Percentiles rank a stretch among this genome's conserved stretches.
phyloP scores from a whole-genome alignment of 1,140 invertebrate species.

The Oncopeltus fasciatus region DNA sequence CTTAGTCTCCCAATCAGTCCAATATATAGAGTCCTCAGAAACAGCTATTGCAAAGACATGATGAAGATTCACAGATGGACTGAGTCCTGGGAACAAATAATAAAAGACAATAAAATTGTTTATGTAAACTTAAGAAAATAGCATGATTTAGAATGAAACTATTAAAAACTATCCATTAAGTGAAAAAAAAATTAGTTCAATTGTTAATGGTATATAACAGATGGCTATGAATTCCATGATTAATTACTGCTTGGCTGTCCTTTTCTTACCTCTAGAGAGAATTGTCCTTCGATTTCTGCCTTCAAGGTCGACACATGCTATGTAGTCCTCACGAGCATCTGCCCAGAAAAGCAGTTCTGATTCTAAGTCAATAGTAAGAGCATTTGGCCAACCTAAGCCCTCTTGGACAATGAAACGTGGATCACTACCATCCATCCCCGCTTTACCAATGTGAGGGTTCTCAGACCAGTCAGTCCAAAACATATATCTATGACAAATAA shows the following conservation, averaged over 20 bases:
- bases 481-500: constrained; percentile 43
- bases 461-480: constrained; percentile 88
- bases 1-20: constrained; percentile 86
- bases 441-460: constrained; percentile 57
- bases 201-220: no score
- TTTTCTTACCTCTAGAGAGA: constrained; percentile 38
- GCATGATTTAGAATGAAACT: neutral
- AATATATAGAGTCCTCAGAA: constrained; percentile 76
- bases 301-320: constrained; percentile 57
- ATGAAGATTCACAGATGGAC: constrained; percentile 48
- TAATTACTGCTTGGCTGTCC: no score
- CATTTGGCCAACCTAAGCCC: constrained; percentile 64
- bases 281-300: constrained; percentile 44
- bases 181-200: neutral
- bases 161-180: neutral
- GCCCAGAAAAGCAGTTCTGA: constrained; percentile 61
- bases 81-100: constrained; percentile 19
- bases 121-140: neutral
- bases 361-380: constrained; percentile 55
- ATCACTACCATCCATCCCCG: constrained; percentile 59
- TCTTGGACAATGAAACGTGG: constrained; percentile 43
- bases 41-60: constrained; percentile 79
- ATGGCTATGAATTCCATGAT: no score
- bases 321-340: constrained; percentile 63
- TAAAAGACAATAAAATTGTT: constrained; percentile 15